A percentile compares a stretch with the other conserved stretches of the same genome.
phyloP scores from a whole-genome alignment of 2,888 invertebrate species.

The Apocheima hispidaria region DNA sequence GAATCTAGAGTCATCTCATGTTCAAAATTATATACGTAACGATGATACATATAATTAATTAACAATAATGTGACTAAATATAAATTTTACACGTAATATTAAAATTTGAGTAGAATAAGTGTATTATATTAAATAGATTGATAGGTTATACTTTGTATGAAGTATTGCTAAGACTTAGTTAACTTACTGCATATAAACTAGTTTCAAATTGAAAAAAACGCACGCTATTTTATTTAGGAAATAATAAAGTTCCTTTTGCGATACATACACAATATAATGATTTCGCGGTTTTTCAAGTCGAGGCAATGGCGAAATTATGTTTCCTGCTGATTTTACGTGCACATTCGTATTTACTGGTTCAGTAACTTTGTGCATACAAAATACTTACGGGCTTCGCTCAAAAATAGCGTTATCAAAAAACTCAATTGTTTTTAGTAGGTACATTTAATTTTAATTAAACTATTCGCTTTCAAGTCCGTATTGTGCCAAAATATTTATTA shows the following conservation, averaged over 20 bases:
- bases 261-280: slow-evolving; percentile 45
- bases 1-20: slow-evolving; percentile 78
- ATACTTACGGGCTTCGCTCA: slow-evolving; percentile 44
- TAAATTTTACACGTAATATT: slow-evolving; percentile 84
- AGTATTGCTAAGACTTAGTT: slow-evolving; percentile 76
- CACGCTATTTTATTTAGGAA: slow-evolving; percentile 54
- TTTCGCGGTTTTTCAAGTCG: slow-evolving; percentile 45
- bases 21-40: slow-evolving; percentile 87
- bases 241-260: slow-evolving; percentile 56
- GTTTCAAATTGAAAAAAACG: slow-evolving; percentile 57
- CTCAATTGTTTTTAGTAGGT: slow-evolving; percentile 28
- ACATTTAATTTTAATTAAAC: slow-evolving; percentile 17
- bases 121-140: slow-evolving; percentile 78
- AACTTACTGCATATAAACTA: slow-evolving; percentile 56
- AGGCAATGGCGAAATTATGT: slow-evolving; percentile 52
- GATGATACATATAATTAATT: slow-evolving; percentile 84
- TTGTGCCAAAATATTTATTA: slow-evolving; percentile 80
- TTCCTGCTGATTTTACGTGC: slow-evolving; percentile 53
- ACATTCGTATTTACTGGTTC: slow-evolving; percentile 56
- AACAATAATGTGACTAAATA: slow-evolving; percentile 84
- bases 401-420: slow-evolving; percentile 40
- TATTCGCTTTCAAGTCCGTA: slow-evolving; percentile 70
- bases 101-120: slow-evolving; percentile 82
- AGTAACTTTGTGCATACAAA: slow-evolving; percentile 52
- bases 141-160: slow-evolving; percentile 82